Evolutionary conservation across 2,888 invertebrate genomes (phyloP), one percentile per base, ranked within the genome.

Genomic region (Dione vanillae): DNA sequence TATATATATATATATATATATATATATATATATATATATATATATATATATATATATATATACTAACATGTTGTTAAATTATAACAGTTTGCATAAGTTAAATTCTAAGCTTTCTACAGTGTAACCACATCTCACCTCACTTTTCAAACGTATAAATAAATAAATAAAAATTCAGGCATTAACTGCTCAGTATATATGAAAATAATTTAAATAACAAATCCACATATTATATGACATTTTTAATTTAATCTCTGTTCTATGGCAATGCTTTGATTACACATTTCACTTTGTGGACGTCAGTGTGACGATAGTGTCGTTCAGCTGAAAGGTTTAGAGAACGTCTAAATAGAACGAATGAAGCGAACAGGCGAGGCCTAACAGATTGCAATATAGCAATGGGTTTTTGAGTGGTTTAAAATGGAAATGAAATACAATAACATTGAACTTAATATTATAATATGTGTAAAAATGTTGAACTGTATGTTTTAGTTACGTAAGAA

Each of bases 221-320:
- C 12, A 12, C 7, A 35, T 20, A 11, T 61, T 43, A 10, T 6
- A 61, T 45, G 45, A 27, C 45, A 45, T 61, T 51, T 64, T 64
- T 64, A 7, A 40, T 64, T 64, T 49, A 51, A 61, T 61, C 16
- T 52, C 45, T 59, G 67, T 64, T 64, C 64, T 64, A 64, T 51
- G 64, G 1, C 49, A 37, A 51, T 54, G 65, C 67, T 74, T 67
- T 69, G 64, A 74, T 72, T 74, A 72, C 67, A 69, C 65, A 65
- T 71, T 74, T 74, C 61, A 69, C 72, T 74, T 71, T 72, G 74
- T 65, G 70, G 51, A 62, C 67, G 61, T 72, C 65, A 41, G 61
- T 67, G 45, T 71, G 61, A 74, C 67, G 65, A 40, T 19, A 51
- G 49, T 45, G 69, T 52, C 49, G 47, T 74, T 65, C 65, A 68